Percentiles rank a stretch among this genome's conserved stretches.
These are phyloP conservation scores for Tachina lurida DNA, from an alignment of 2,888 invertebrate species.

Conservation along the genomic window DNA sequence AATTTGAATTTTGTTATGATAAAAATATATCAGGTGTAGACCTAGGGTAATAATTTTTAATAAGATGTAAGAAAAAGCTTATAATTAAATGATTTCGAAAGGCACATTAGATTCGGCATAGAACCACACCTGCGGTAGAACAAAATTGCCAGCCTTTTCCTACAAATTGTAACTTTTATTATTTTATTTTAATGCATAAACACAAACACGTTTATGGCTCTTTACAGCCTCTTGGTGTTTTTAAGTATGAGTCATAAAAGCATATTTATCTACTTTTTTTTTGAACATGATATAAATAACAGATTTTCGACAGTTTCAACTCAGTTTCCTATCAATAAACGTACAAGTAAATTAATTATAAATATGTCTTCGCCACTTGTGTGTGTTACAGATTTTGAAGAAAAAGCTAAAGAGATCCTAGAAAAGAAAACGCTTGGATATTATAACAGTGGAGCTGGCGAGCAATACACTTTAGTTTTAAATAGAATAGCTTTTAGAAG, in stretches of 20 bases:
- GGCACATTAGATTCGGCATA: no score
- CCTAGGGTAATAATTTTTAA: no score
- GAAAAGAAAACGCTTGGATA: constrained; percentile 90
- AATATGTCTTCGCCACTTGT: constrained; percentile 82
- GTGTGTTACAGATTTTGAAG: constrained; percentile 90
- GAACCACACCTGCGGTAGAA: no score
- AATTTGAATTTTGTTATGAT: no score
- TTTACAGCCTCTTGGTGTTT: no score
- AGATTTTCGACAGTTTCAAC: constrained; percentile 4
- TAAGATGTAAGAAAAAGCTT: no score
- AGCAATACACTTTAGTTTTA: constrained; percentile 88
- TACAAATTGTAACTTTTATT: no score
- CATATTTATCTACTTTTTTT: neutral
- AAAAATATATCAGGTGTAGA: no score
- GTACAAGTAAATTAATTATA: neutral
- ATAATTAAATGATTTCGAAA: no score
- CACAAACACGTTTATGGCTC: no score
- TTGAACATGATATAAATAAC: constrained; percentile 25
- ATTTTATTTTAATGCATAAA: no score
- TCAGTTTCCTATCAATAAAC: neutral
- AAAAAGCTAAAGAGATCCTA: constrained; percentile 86
- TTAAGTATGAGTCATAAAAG: neutral
- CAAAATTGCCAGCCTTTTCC: no score
- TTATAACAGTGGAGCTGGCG: constrained; percentile 93
- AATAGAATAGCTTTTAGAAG: constrained; percentile 90